These are phyloP conservation scores for Athalia circularis DNA, from an alignment of 2,888 invertebrate species.

Conservation along the genomic window DNA sequence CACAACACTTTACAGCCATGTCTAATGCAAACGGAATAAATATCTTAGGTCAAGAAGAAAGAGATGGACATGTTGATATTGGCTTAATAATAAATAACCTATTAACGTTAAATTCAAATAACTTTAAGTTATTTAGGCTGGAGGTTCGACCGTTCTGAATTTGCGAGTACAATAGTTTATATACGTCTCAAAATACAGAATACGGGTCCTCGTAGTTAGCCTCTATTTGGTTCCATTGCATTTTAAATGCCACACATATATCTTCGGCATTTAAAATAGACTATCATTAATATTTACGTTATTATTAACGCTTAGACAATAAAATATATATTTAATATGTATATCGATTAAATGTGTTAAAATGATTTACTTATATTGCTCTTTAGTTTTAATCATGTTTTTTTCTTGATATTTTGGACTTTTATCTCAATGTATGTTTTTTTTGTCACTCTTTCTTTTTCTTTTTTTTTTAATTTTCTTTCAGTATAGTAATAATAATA, in stretches of 20 bases:
- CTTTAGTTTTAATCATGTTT: conserved; percentile 6
- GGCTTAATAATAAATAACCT: conserved; percentile 35
- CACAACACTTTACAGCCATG: conserved; percentile 25
- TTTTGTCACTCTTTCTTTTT: background rate
- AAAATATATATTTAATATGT: conserved; percentile 7
- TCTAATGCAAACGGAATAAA: conserved; percentile 42
- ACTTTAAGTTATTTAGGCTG: conserved; percentile 38
- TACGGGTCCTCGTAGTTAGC: conserved; percentile 7
- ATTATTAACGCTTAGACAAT: conserved; percentile 32
- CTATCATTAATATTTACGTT: conserved; percentile 34
- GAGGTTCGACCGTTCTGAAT: conserved; percentile 24
- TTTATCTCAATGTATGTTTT: background rate
- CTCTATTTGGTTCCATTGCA: conserved; percentile 44
- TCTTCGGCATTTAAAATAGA: conserved; percentile 34
- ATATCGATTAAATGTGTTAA: conserved; percentile 39
- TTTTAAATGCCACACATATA: conserved; percentile 36
- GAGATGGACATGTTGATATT: conserved; percentile 34
- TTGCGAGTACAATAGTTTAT: background rate
- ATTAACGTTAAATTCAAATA: conserved; percentile 34
- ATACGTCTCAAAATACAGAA: background rate
- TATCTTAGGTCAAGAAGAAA: conserved; percentile 36
- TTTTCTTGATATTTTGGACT: background rate
- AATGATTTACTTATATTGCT: conserved; percentile 30
- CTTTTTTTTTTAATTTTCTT: no score
- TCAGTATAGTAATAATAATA: background rate